phyloP scores from a whole-genome alignment of 2,797 vertebrate species.

The Urophycis tenuis region DNA sequence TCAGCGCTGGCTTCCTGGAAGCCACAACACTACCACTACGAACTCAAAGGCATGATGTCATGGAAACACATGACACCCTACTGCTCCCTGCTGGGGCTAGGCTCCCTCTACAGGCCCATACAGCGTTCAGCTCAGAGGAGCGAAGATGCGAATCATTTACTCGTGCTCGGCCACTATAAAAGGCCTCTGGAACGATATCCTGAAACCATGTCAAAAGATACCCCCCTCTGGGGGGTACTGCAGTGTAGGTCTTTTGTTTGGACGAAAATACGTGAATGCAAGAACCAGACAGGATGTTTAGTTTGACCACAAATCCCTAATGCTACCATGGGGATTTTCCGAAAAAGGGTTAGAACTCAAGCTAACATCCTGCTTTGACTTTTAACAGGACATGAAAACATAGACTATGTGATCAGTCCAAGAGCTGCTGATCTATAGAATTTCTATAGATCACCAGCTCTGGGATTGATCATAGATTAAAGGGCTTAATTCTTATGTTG shows the following conservation, averaged over 20 bases:
- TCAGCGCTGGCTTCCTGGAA: slow-evolving; percentile 36
- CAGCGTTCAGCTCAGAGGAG: slow-evolving; percentile 24
- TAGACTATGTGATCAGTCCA: not conserved
- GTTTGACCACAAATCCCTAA: not conserved
- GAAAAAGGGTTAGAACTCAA: not conserved
- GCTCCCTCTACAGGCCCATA: not conserved
- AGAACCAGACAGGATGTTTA: not conserved
- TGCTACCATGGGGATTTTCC: not conserved
- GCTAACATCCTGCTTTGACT: not conserved
- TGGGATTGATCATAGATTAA: not conserved
- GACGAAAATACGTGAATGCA: not conserved
- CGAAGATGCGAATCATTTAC: not conserved
- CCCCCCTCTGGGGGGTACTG: not conserved
- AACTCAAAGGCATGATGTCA: slow-evolving; percentile 19
- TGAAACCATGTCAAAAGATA: not conserved
- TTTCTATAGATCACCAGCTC: not conserved
- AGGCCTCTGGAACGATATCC: not conserved
- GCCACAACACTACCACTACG: slow-evolving; percentile 21
- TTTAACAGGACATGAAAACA: not conserved
- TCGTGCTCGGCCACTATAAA: not conserved
- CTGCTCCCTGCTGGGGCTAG: not conserved
- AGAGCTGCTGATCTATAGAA: not conserved
- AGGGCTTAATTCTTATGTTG: not conserved
- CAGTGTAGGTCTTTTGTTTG: not conserved
- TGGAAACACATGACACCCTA: slow-evolving; percentile 25